Conservation (phyloP, 2,888 invertebrate genomes). For the Pherbina coryleti region DNA sequence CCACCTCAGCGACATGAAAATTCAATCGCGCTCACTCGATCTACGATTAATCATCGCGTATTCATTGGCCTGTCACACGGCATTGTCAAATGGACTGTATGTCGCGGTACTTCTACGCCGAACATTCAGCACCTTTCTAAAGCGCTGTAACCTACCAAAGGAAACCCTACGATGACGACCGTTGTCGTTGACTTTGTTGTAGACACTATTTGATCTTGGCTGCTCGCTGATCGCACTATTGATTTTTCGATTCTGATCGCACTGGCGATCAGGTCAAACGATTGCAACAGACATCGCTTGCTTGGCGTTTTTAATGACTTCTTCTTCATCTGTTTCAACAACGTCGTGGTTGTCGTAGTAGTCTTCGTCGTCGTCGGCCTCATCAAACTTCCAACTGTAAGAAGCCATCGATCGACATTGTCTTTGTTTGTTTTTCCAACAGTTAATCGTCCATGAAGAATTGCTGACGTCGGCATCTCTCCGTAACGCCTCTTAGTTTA, state of each 20-base stretch:
- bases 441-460: conserved; percentile 36
- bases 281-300: conserved; percentile 20
- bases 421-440: conserved; percentile 21
- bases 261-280: conserved; percentile 28
- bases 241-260: conserved; percentile 30
- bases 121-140: conserved; percentile 31
- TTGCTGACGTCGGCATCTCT: conserved; percentile 25
- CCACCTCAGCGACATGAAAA: background rate
- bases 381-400: too few relatives aligned
- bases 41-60: conserved; percentile 61
- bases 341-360: background rate
- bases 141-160: background rate
- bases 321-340: conserved; percentile 3
- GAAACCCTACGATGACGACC: background rate
- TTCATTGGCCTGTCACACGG: conserved; percentile 60
- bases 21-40: conserved; percentile 13
- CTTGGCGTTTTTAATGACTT: conserved; percentile 37
- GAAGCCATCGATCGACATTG: background rate
- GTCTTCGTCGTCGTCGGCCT: too few relatives aligned
- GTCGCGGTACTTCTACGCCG: background rate
- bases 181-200: background rate
- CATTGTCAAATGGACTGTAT: conserved; percentile 26
- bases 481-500: too few relatives aligned
- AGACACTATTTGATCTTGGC: background rate
- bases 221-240: background rate